A percentile compares a stretch with the other conserved stretches of the same genome.
These are phyloP conservation scores for Cylindroiulus punctatus DNA, from an alignment of 2,888 invertebrate genomes.

Conservation along the genomic window DNA sequence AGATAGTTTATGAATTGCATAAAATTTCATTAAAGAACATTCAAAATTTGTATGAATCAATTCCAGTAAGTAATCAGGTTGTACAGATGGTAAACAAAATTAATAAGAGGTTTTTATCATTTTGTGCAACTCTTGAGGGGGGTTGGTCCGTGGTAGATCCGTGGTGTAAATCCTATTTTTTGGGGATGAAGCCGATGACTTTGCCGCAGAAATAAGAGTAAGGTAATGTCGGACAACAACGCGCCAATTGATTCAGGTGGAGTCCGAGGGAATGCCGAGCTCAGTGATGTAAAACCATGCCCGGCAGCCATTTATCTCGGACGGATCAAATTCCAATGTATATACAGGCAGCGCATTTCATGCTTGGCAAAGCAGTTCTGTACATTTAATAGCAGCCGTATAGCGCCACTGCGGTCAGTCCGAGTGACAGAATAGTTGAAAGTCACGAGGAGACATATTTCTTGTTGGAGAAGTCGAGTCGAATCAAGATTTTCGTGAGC, in stretches of 20 bases:
- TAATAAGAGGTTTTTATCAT: too few species aligned
- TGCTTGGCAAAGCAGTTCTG: conserved; percentile 24
- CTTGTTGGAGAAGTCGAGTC: conserved; percentile 24
- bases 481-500: conserved; percentile 23
- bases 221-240: neutral
- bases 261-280: neutral
- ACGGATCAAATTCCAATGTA: conserved; percentile 35
- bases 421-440: conserved; percentile 35
- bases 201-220: too few species aligned
- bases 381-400: neutral
- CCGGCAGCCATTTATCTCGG: neutral
- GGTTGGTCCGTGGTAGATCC: too few species aligned
- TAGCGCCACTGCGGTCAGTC: neutral
- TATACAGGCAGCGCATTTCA: conserved; percentile 13
- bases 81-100: too few species aligned
- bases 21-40: too few species aligned
- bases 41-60: too few species aligned
- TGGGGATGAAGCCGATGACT: too few species aligned
- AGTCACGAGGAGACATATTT: conserved; percentile 24
- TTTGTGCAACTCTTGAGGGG: too few species aligned
- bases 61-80: too few species aligned
- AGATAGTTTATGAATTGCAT: too few species aligned
- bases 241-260: conserved; percentile 21
- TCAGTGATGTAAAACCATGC: conserved; percentile 20
- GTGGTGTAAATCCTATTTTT: too few species aligned